Conservation (phyloP, 2,888 invertebrate genomes). For the Tetranychus piercei region DNA sequence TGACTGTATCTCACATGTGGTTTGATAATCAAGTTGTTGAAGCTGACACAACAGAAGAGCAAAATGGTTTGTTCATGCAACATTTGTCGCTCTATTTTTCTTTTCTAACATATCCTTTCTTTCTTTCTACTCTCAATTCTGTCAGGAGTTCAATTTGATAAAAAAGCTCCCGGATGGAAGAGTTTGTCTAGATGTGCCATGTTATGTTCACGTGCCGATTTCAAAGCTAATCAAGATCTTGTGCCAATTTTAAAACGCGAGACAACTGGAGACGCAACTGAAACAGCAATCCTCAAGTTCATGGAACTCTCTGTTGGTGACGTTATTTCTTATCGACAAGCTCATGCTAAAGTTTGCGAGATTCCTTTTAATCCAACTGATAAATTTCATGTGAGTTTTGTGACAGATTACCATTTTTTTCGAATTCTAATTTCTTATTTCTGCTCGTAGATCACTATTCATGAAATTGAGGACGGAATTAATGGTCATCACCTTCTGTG, state of each 20-base stretch:
- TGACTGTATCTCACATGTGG: constrained; percentile 99
- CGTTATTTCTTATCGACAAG: constrained; percentile 36
- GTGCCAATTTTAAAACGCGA: constrained; percentile 72
- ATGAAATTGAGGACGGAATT: constrained; percentile 36
- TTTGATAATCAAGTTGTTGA: constrained; percentile 96
- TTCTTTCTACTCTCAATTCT: not conserved
- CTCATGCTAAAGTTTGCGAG: constrained; percentile 43
- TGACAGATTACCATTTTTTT: constrained; percentile 5
- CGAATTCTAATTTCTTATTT: constrained; percentile 25
- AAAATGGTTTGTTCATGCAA: not conserved
- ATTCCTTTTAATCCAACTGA: constrained; percentile 48
- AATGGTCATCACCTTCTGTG: constrained; percentile 48
- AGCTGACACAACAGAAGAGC: constrained; percentile 63
- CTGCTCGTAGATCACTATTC: constrained; percentile 51
- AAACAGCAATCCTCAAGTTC: constrained; percentile 46
- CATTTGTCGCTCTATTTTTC: not conserved
- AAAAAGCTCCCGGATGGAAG: constrained; percentile 58
- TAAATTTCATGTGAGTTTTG: constrained; percentile 41
- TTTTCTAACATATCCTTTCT: not conserved
- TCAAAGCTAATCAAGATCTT: constrained; percentile 81
- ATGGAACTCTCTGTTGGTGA: constrained; percentile 44
- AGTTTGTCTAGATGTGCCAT: constrained; percentile 83
- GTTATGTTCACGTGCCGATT: constrained; percentile 94
- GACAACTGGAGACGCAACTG: constrained; percentile 49
- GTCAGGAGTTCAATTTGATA: constrained; percentile 64